These are phyloP conservation scores for Agrotis puta DNA, from an alignment of 2,888 invertebrate genomes.

Conservation along the genomic window DNA sequence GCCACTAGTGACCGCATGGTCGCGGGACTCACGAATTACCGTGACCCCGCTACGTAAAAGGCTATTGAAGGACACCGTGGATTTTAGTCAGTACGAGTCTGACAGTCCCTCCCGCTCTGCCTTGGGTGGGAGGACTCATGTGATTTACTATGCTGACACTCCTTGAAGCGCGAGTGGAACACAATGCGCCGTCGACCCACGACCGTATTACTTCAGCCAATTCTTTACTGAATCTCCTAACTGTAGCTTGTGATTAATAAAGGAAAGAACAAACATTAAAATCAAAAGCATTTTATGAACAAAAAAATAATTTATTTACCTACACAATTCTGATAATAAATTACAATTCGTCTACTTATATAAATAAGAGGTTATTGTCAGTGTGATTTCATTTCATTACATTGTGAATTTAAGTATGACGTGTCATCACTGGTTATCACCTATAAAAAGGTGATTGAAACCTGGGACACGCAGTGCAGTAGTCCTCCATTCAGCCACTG, in stretches of 20 bases:
- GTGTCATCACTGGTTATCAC: background rate
- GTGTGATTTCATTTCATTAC: conserved; percentile 45
- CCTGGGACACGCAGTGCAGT: too few relatives aligned
- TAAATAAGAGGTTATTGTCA: conserved; percentile 58
- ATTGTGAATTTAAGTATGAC: conserved; percentile 37
- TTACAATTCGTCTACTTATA: conserved; percentile 61
- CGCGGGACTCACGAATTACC: too few relatives aligned
- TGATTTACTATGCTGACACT: too few relatives aligned
- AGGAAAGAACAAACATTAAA: background rate
- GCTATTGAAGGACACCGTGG: too few relatives aligned
- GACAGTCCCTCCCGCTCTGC: too few relatives aligned
- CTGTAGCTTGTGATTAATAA: background rate
- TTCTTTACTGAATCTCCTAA: too few relatives aligned
- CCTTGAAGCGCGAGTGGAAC: too few relatives aligned
- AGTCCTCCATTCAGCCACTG: too few relatives aligned
- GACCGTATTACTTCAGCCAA: background rate
- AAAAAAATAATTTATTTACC: conserved; percentile 63
- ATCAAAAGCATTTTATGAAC: conserved; percentile 30
- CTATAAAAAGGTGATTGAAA: conserved; percentile 1
- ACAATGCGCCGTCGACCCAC: too few relatives aligned
- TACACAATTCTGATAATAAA: conserved; percentile 56
- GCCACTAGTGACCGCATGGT: background rate
- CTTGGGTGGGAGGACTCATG: too few relatives aligned
- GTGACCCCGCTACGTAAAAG: too few relatives aligned
- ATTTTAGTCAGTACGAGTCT: too few relatives aligned